phyloP scores from a whole-genome alignment of 2,113 vertebrate species.

The Gasterosteus aculeatus region DNA sequence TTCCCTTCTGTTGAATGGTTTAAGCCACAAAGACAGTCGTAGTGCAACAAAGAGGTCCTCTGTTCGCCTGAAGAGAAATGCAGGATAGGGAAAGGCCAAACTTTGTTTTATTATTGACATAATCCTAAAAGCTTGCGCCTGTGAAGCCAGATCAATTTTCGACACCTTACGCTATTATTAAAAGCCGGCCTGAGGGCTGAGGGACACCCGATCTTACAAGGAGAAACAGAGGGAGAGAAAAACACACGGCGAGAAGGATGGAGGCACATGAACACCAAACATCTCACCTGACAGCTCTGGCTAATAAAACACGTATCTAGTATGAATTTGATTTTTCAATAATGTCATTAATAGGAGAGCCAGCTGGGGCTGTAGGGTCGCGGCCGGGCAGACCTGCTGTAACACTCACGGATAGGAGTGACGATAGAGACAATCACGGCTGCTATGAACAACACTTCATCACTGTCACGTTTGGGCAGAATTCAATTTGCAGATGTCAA shows the following conservation, averaged over 20 bases:
- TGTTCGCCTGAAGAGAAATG: conserved; percentile 71
- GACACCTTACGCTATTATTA: conserved; percentile 82
- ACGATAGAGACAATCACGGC: conserved; percentile 89
- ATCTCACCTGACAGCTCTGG: conserved; percentile 28
- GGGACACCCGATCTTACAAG: conserved; percentile 59
- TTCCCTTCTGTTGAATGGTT: conserved; percentile 51
- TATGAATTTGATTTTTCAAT: conserved; percentile 84
- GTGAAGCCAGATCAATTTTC: conserved; percentile 81
- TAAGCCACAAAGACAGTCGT: conserved; percentile 61
- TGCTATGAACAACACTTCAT: conserved; percentile 90
- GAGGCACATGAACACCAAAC: conserved; percentile 41
- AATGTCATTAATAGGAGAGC: conserved; percentile 82
- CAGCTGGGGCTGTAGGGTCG: conserved; percentile 65
- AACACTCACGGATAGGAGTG: conserved; percentile 81
- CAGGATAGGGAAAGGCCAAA: conserved; percentile 70
- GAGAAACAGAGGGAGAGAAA: conserved; percentile 46
- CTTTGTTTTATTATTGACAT: conserved; percentile 79
- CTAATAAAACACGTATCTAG: conserved; percentile 73
- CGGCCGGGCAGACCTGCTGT: conserved; percentile 66
- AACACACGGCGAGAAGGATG: conserved; percentile 39
- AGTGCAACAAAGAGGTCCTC: conserved; percentile 60
- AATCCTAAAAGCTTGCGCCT: conserved; percentile 78
- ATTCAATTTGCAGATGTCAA: conserved; percentile 87
- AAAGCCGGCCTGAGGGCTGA: conserved; percentile 74
- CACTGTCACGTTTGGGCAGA: conserved; percentile 88